Conservation (phyloP, 2,888 invertebrate species). For the Pseudococcus longispinus region DNA sequence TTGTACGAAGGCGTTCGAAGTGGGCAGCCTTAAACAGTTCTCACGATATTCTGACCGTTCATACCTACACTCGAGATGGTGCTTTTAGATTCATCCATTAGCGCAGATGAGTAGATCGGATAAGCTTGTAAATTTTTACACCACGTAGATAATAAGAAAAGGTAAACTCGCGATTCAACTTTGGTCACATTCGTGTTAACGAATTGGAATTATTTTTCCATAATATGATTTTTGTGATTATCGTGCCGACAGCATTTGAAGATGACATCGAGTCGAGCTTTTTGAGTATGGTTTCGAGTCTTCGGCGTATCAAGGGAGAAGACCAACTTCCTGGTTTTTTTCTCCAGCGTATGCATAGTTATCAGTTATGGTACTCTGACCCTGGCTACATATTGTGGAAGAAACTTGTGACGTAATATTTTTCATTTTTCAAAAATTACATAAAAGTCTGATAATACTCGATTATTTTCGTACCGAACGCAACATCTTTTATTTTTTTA, state of each 20-base stretch:
- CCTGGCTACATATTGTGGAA: no score
- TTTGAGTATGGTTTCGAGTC: no score
- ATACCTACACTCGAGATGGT: not conserved
- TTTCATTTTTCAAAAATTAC: slow-evolving; percentile 11
- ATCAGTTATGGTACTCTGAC: no score
- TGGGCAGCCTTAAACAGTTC: slow-evolving; percentile 10
- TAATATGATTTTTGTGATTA: no score
- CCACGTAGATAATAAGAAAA: not conserved
- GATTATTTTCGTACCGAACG: not conserved
- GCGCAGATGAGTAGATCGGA: not conserved
- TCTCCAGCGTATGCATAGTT: no score
- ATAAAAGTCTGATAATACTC: not conserved
- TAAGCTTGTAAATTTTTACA: not conserved
- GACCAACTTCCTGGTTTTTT: no score
- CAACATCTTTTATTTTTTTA: not conserved
- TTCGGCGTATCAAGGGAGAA: no score
- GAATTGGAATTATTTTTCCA: no score
- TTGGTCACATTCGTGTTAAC: no score
- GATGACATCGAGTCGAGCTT: no score
- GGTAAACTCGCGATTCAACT: no score
- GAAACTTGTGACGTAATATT: not conserved
- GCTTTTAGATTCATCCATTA: not conserved
- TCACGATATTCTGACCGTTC: not conserved
- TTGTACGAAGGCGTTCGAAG: slow-evolving; percentile 24
- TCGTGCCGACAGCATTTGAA: no score